A percentile compares a stretch with the other conserved stretches of the same genome.
Evolutionary conservation across 2,888 invertebrate species (phyloP).

Genomic region (Platypus cylindrus): DNA sequence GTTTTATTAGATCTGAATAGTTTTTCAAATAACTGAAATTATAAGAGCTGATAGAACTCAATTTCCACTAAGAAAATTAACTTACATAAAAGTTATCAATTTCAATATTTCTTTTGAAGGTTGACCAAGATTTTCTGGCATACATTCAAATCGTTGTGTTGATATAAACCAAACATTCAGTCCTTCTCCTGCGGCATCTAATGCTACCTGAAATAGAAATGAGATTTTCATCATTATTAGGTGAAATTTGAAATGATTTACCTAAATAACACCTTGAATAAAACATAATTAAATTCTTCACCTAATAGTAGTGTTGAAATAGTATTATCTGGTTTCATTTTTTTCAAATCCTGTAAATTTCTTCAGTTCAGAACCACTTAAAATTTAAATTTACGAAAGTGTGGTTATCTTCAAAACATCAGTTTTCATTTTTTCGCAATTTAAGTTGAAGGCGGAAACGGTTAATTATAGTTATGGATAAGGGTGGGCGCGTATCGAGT

Average conservation of each 20-base stretch:
- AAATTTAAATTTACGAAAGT: too few relatives aligned
- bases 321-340: slow-evolving; percentile 12
- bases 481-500: too few relatives aligned
- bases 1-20: slow-evolving; percentile 25
- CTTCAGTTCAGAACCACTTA: too few relatives aligned
- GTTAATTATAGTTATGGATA: too few relatives aligned
- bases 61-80: too few relatives aligned
- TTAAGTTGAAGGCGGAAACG: too few relatives aligned
- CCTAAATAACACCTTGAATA: slow-evolving; percentile 16
- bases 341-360: too few relatives aligned
- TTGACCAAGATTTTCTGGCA: slow-evolving; percentile 25
- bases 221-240: too few relatives aligned
- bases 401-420: too few relatives aligned
- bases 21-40: slow-evolving; percentile 28
- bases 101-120: slow-evolving; percentile 27
- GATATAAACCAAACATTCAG: slow-evolving; percentile 29
- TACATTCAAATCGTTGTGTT: slow-evolving; percentile 23
- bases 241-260: slow-evolving; percentile 1
- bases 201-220: slow-evolving; percentile 22
- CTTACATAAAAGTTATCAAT: slow-evolving; percentile 32
- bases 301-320: slow-evolving; percentile 12
- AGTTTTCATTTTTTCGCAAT: too few relatives aligned
- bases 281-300: slow-evolving; percentile 12
- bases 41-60: slow-evolving; percentile 1
- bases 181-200: slow-evolving; percentile 29